These are phyloP conservation scores for Cistogaster globosa DNA, from an alignment of 2,888 invertebrate species.

Conservation along the genomic window DNA sequence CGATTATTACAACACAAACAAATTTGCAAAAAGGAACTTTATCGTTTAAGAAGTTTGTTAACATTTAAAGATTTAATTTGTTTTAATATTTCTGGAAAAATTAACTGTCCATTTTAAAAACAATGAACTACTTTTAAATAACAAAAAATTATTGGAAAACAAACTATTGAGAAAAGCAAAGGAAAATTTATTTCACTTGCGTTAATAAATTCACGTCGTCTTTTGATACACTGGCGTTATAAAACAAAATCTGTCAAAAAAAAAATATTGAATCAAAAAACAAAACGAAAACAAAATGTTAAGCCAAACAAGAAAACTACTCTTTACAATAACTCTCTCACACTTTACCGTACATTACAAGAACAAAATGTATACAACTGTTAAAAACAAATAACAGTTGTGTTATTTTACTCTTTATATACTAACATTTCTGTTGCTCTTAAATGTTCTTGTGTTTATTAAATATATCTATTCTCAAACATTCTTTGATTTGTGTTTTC, in stretches of 20 bases:
- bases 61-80: too few relatives aligned
- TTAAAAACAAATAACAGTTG: constrained; percentile 1
- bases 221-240: constrained; percentile 64
- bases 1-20: constrained; percentile 46
- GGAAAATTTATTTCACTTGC: constrained; percentile 62
- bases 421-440: constrained; percentile 57
- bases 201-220: constrained; percentile 65
- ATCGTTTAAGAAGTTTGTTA: too few relatives aligned
- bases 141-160: constrained; percentile 24
- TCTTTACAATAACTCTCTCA: constrained; percentile 29
- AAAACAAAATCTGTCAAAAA: constrained; percentile 68
- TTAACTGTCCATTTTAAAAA: not conserved
- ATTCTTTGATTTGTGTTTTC: constrained; percentile 52
- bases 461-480: constrained; percentile 45
- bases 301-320: constrained; percentile 37
- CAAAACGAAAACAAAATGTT: constrained; percentile 55
- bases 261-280: constrained; percentile 13
- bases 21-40: constrained; percentile 15
- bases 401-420: constrained; percentile 34
- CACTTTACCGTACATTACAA: constrained; percentile 15
- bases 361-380: constrained; percentile 20
- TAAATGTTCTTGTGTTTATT: constrained; percentile 16
- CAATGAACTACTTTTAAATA: constrained; percentile 23
- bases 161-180: constrained; percentile 48
- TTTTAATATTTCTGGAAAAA: too few relatives aligned